These are phyloP conservation scores for Spinus pinus DNA, from an alignment of 2,797 vertebrate species.

Conservation along the genomic window DNA sequence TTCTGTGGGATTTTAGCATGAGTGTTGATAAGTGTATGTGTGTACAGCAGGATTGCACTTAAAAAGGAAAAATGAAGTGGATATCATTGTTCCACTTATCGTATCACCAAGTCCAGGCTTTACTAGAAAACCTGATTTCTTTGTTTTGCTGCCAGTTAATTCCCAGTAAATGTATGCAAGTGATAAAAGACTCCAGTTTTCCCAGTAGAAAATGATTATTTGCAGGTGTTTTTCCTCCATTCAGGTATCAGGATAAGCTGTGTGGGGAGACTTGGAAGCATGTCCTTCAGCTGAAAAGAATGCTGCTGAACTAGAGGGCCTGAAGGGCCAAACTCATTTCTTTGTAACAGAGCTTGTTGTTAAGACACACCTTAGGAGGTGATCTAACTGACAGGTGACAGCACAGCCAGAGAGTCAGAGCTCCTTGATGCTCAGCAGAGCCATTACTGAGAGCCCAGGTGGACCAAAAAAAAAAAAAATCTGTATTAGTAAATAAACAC, in stretches of 20 bases:
- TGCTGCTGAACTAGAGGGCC: constrained; percentile 26
- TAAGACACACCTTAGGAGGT: neutral
- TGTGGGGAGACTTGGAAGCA: neutral
- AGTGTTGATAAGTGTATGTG: neutral
- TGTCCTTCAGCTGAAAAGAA: constrained; percentile 39
- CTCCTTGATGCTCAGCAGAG: neutral
- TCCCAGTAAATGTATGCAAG: neutral
- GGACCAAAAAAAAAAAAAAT: neutral
- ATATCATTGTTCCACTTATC: neutral
- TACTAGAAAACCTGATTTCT: neutral
- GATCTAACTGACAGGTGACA: neutral
- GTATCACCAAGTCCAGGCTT: neutral
- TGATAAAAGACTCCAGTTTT: neutral
- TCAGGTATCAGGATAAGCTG: neutral
- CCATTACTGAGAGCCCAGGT: neutral
- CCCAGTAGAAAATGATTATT: neutral
- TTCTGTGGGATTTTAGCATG: neutral
- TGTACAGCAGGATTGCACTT: neutral
- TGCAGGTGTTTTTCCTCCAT: neutral
- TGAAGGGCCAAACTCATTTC: neutral
- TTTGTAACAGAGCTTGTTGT: neutral
- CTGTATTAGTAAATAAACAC: neutral
- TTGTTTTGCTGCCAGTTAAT: neutral
- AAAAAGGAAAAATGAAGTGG: neutral
- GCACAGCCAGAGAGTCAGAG: neutral